Percentiles rank a stretch among this genome's conserved stretches.
These are phyloP conservation scores for Parazoanthus darwini DNA, from an alignment of 92 coral and sea anemone genomes.

Conservation along the genomic window DNA sequence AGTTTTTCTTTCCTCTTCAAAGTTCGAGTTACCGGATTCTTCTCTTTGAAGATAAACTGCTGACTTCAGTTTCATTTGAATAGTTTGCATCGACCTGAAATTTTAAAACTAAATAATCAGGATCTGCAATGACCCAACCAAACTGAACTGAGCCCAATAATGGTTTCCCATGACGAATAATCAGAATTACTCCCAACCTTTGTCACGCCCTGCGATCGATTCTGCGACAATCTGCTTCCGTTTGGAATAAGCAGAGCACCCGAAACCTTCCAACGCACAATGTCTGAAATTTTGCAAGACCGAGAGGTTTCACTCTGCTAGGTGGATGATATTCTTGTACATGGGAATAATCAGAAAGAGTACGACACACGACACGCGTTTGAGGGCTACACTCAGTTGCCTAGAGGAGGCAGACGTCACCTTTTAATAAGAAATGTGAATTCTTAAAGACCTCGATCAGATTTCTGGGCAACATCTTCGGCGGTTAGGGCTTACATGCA, in stretches of 20 bases:
- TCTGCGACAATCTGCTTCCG: slow-evolving; percentile 43
- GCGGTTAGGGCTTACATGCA: slow-evolving; percentile 47
- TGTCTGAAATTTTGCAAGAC: slow-evolving; percentile 52
- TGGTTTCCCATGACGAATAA: slow-evolving; percentile 34
- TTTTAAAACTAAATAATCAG: slow-evolving; percentile 4
- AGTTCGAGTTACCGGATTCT: too few relatives aligned
- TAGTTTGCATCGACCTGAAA: too few relatives aligned
- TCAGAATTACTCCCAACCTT: slow-evolving; percentile 29
- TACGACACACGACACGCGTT: slow-evolving; percentile 59
- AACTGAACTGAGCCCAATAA: slow-evolving; percentile 57
- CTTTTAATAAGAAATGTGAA: slow-evolving; percentile 56
- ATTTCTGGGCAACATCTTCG: slow-evolving; percentile 59
- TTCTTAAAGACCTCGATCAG: slow-evolving; percentile 55
- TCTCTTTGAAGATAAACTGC: too few relatives aligned
- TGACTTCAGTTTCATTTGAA: too few relatives aligned
- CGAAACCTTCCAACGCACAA: slow-evolving; percentile 47
- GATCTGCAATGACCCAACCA: slow-evolving; percentile 47
- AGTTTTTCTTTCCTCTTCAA: too few relatives aligned
- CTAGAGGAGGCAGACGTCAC: slow-evolving; percentile 52
- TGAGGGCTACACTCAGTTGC: slow-evolving; percentile 50
- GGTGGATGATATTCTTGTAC: slow-evolving; percentile 64
- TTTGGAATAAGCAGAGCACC: slow-evolving; percentile 47
- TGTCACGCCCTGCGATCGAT: slow-evolving; percentile 43
- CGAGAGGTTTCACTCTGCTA: slow-evolving; percentile 40
- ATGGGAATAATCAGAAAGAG: slow-evolving; percentile 48